phyloP scores from a whole-genome alignment of 2,797 vertebrate genomes.

The Neosilurus hyrtlii region DNA sequence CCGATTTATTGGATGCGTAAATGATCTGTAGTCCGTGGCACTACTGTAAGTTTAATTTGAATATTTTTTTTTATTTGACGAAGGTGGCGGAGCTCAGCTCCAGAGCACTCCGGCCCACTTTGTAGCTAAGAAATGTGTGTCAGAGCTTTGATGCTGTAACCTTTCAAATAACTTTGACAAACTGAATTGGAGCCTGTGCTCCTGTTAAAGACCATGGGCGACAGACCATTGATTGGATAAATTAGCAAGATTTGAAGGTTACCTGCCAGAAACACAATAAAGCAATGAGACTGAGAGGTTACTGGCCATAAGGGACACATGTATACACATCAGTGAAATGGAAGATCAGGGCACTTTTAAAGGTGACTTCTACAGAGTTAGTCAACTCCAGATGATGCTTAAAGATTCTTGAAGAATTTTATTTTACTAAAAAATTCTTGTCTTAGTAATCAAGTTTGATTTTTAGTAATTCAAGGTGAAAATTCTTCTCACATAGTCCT shows the following conservation, averaged over 20 bases:
- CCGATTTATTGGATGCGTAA: too few relatives aligned
- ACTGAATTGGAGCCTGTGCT: conserved; percentile 58
- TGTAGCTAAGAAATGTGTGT: conserved; percentile 9
- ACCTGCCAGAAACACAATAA: conserved; percentile 50
- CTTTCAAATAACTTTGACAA: conserved; percentile 55
- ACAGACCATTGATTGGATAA: conserved; percentile 57
- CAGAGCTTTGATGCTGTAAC: conserved; percentile 48
- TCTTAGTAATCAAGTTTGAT: conserved; percentile 8
- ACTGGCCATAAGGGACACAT: conserved; percentile 32
- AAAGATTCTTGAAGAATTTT: not conserved
- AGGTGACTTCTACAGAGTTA: conserved; percentile 1
- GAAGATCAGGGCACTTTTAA: conserved; percentile 23
- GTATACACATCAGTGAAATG: not conserved
- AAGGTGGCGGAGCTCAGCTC: too few relatives aligned
- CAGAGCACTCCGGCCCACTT: too few relatives aligned
- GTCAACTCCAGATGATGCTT: not conserved
- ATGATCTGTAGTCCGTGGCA: too few relatives aligned
- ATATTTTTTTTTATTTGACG: too few relatives aligned
- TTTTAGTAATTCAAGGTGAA: not conserved
- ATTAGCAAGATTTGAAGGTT: conserved; percentile 58
- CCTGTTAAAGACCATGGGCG: conserved; percentile 49
- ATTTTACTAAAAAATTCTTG: not conserved
- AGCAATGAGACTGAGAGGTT: conserved; percentile 29
- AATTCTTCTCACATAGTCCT: not conserved
- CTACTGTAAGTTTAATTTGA: too few relatives aligned